Base-by-base conservation (phyloP, 2,888 invertebrate species). In the Hirtodrosophila trivittata region DNA sequence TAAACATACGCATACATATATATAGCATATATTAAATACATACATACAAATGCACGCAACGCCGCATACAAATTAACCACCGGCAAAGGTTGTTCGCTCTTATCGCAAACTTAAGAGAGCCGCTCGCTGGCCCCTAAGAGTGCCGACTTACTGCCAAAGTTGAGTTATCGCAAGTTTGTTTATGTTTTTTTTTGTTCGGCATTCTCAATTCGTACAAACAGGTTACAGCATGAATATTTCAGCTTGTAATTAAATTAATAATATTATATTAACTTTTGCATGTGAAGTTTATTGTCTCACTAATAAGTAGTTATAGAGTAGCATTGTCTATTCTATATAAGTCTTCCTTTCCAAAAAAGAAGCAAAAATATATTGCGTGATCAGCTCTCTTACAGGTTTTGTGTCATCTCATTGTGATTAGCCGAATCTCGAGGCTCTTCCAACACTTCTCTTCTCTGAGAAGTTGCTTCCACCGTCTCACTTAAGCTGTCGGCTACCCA, bases 351-450 rank as follows among this genome's bases (percentile, higher is more conserved):
- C 5, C 18, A 21, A 3, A 21, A 3, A 21, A 21, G 2, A 21
- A 21, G 18, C 18, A 3, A 21, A 21, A 21, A 3, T 21, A 5
- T 21, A 21, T 21, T 21, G 18, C 18, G 18, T 21, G 18, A 21
- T 5, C 5, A 2, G 2, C 26, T 47, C 21, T 51, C 30, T 37
- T 3, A n/a, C n/a, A n/a, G n/a, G 1, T 54, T 38, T 57, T 60
- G 5, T 63, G 75, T 38, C 33, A 14, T 70, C 7, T 71, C 73
- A 73, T 28, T 59, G 38, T 71, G 75, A 74, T 32, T 10, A n/a
- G 66, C 3, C 10, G 5, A 58, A 58, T 21, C 1, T 6, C 1
- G 10, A n/a, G 30, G 35, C 30, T 50, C 50, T 26, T 51, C 16
- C 7, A n/a, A 51, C 18, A 41, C 5, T 35, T 30, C 33, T 45